A percentile compares a stretch with the other conserved stretches of the same genome.
phyloP scores from a whole-genome alignment of 2,888 invertebrate genomes.

The Hirtodrosophila histrioides region DNA sequence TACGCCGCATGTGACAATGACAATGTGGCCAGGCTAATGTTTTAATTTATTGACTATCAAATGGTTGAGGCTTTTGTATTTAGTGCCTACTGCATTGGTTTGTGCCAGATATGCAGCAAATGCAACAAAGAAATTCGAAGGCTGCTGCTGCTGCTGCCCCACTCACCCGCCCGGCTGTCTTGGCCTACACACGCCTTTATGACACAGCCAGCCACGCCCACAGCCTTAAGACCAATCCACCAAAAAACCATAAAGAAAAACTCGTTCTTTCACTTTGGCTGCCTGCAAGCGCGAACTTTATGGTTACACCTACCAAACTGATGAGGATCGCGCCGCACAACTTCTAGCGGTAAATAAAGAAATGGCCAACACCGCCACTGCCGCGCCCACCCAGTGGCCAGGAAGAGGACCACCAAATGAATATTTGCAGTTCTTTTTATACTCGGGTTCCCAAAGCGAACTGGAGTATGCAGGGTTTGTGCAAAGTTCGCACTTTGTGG shows the following conservation, averaged over 20 bases:
- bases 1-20: constrained; percentile 51
- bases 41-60: constrained; percentile 76
- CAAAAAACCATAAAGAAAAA: constrained; percentile 23
- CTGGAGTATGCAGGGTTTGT: too few relatives aligned
- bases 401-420: constrained; percentile 66
- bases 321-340: constrained; percentile 63
- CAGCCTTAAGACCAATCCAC: not conserved
- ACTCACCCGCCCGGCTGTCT: not conserved
- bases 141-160: not conserved
- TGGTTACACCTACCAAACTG: constrained; percentile 76
- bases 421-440: constrained; percentile 34
- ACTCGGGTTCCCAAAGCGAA: too few relatives aligned
- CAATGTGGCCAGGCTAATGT: constrained; percentile 54
- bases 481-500: too few relatives aligned
- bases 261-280: constrained; percentile 69
- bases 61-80: constrained; percentile 53
- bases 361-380: constrained; percentile 45
- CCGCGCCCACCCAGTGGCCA: constrained; percentile 65
- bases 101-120: constrained; percentile 53
- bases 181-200: constrained; percentile 39
- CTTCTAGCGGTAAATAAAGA: constrained; percentile 76
- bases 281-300: constrained; percentile 80
- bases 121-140: constrained; percentile 25
- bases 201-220: constrained; percentile 63
- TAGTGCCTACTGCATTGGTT: constrained; percentile 74